phyloP scores from a whole-genome alignment of 2,113 vertebrate species.

The Mustelus asterias region DNA sequence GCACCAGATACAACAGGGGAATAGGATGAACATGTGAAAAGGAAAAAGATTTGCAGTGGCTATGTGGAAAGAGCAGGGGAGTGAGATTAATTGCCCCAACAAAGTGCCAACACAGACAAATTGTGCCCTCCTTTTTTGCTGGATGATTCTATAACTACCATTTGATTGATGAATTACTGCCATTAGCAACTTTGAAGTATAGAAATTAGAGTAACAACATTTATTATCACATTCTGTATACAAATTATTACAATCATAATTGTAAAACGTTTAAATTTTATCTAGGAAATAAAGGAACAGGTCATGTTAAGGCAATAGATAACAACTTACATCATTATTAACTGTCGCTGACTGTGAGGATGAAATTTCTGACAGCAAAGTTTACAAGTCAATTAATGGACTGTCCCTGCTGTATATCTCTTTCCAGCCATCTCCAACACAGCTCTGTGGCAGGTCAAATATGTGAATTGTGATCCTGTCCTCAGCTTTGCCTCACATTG shows the following conservation, averaged over 20 bases:
- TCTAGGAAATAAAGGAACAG: not conserved
- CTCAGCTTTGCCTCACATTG: not conserved
- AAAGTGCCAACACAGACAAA: not conserved
- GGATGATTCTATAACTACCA: not conserved
- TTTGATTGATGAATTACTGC: not conserved
- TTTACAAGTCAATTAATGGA: not conserved
- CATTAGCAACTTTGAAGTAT: not conserved
- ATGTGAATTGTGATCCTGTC: not conserved
- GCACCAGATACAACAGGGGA: not conserved
- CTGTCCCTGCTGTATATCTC: not conserved
- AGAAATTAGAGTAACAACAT: not conserved
- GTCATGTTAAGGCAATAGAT: not conserved
- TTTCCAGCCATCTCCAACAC: not conserved
- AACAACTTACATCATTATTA: not conserved
- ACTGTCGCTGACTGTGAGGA: not conserved
- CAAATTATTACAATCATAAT: not conserved
- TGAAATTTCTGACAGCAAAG: not conserved
- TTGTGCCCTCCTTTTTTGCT: not conserved
- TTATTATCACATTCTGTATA: constrained; percentile 17
- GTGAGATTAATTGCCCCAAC: not conserved
- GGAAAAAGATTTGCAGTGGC: not conserved
- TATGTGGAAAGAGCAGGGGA: not conserved
- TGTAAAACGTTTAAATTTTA: not conserved
- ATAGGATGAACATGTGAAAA: not conserved
- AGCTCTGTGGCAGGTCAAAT: not conserved